Base-by-base conservation (phyloP, 2,797 vertebrate genomes). In the Manis pentadactyla region DNA sequence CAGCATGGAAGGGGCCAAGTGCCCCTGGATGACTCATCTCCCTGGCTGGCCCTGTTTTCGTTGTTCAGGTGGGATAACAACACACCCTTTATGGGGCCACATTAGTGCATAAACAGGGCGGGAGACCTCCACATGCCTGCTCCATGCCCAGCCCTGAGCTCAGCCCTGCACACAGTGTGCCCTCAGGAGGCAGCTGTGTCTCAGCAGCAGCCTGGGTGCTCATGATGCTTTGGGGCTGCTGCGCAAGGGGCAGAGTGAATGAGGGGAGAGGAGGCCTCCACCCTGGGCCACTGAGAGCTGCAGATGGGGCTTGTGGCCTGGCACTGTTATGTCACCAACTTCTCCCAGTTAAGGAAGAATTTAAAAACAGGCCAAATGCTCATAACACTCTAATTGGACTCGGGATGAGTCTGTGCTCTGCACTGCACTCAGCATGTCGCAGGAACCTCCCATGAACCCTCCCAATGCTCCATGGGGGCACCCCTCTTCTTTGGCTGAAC, bases 401-500 rank as follows among this genome's bases (percentile, higher is more conserved):
- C 5, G 21, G 11, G 18, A 7, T 7, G 39, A 21, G 25, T 6
- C 3, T 61, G n/a, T 34, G 53, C 21, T 7, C 7, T 7, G 18
- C 25, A 1, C n/a, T 0, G 0, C 0, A 14, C 64, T 39, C 23
- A 73, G 55, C 55, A 19, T 0, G 4, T 34, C 0, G 0, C 25
- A 37, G 63, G 49, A 4, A 19, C 7, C 31, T 42, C 53, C 21
- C 29, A 49, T 2, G 21, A 51, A 39, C 17, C 2, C 51, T 29
- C 34, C 2, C 4, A 2, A 51, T 1, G 11, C 4, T 63, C 42
- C 19, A 11, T 0, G 27, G 8, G 9, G 25, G 66, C 5, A 14
- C 5, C 51, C 49, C 25, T 25, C 53, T 88, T 19, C 15, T 34
- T 7, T 25, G 51, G 5, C 27, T 12, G 15, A 25, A 6, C 23